A percentile compares a stretch with the other conserved stretches of the same genome.
These are phyloP conservation scores for Apamea anceps DNA, from an alignment of 2,888 invertebrate genomes.

Conservation along the genomic window DNA sequence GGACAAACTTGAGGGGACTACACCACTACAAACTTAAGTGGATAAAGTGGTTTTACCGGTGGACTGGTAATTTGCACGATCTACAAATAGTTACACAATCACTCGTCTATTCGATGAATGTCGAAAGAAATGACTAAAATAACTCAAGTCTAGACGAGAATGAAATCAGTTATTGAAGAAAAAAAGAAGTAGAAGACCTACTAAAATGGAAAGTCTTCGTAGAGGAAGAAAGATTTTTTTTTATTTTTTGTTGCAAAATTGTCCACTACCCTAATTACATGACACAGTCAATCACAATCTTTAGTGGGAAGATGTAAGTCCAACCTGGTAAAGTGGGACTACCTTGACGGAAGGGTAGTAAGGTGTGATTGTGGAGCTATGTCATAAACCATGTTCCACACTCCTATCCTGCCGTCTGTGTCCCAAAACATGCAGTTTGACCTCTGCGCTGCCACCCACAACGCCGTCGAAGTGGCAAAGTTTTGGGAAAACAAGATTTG, in stretches of 20 bases:
- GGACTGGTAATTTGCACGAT: conserved; percentile 14
- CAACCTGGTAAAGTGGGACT: too few relatives aligned
- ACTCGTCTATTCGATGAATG: background rate
- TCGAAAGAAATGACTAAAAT: background rate
- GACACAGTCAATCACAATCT: too few relatives aligned
- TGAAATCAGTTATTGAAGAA: background rate
- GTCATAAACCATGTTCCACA: too few relatives aligned
- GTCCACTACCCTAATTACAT: too few relatives aligned
- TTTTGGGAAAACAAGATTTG: too few relatives aligned
- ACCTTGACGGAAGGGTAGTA: too few relatives aligned
- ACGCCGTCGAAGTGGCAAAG: too few relatives aligned
- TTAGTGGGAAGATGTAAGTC: too few relatives aligned
- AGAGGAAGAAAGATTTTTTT: background rate
- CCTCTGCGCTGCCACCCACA: too few relatives aligned
- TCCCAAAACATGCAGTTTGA: too few relatives aligned
- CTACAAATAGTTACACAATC: conserved; percentile 8
- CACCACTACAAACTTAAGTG: conserved; percentile 9
- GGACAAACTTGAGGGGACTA: background rate
- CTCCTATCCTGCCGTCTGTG: too few relatives aligned
- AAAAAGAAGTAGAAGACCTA: background rate
- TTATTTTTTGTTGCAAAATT: background rate
- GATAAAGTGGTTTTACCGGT: conserved; percentile 4
- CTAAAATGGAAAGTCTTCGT: background rate
- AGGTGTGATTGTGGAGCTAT: too few relatives aligned
- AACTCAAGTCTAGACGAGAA: background rate